These are phyloP conservation scores for Uloborus plumipes DNA, from an alignment of 2,888 invertebrate species.

Conservation along the genomic window DNA sequence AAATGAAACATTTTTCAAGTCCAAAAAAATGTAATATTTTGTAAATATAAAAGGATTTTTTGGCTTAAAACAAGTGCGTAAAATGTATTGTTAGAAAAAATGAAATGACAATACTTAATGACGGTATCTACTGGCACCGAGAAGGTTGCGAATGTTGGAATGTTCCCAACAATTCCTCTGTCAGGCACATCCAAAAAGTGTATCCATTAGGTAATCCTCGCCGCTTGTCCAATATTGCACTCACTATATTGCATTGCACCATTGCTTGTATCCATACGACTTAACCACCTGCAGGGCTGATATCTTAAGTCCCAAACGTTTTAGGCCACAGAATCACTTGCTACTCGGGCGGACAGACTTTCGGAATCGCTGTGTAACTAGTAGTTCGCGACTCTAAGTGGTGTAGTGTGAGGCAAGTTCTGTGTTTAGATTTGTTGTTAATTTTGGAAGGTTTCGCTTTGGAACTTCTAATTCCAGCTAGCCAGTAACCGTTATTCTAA, in stretches of 20 bases:
- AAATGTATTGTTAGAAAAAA: not conserved
- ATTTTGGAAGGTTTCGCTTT: constrained; percentile 66
- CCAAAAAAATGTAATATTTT: no score
- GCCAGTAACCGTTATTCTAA: constrained; percentile 65
- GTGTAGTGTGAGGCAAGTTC: constrained; percentile 36
- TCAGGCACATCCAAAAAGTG: not conserved
- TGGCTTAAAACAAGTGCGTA: no score
- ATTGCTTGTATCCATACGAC: constrained; percentile 8
- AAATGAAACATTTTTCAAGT: no score
- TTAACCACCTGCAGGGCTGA: no score
- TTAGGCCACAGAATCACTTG: no score
- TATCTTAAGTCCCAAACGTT: no score
- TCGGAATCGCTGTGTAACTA: not conserved
- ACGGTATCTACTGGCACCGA: not conserved
- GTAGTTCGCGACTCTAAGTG: constrained; percentile 44
- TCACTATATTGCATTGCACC: not conserved
- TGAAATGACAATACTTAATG: not conserved
- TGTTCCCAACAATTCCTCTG: constrained; percentile 14
- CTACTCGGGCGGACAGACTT: no score
- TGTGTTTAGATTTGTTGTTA: constrained; percentile 66
- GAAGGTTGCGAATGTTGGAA: constrained; percentile 27
- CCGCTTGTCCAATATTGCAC: not conserved
- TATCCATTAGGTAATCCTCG: not conserved
- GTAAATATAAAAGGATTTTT: no score
- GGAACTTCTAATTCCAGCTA: constrained; percentile 66